Evolutionary conservation across 1,140 invertebrate species (phyloP), one percentile per base, ranked within the genome.

Genomic region (Cyclina sinensis): DNA sequence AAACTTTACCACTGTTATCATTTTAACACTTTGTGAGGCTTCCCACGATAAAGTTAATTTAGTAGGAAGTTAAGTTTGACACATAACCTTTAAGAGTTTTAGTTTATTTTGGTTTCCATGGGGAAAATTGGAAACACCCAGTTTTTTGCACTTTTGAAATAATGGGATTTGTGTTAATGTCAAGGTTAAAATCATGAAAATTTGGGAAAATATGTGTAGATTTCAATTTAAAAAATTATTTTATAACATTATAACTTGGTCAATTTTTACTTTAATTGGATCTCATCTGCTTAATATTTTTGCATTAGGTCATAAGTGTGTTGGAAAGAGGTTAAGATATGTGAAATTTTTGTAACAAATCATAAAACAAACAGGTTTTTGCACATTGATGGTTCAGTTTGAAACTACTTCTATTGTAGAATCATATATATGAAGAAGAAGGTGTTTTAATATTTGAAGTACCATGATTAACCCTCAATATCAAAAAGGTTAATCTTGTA

Each of bases 101-200:
- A n/a, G n/a, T 62, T 27, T 18, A n/a, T 62, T 62, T 62, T 27
- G 5, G 9, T 62, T n/a, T 27, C 57, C n/a, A 7, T 57, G 7
- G 57, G 57, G 57, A 62, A 62, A 62, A 27, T 62, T 27, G 57
- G 57, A 62, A 62, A 62, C 57, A 62, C n/a, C 57, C n/a, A 62
- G 4, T 9, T 62, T 9, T 27, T 27, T 5, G 1, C 24, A 5
- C 7, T n/a, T 62, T 4, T n/a, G 1, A 62, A 24, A 27, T n/a
- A 27, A 21, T 11, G 18, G n/a, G 4, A 57, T 4, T 57, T 21
- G n/a, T 57, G 14, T 3, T 21, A 18, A 21, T 57, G 16, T 21
- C 16, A 57, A 21, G 51, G 9, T 4, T 21, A 5, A 21, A 21
- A 46, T 16, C 43, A 7, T 9, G 7, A 46, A 7, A 16, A 9